A percentile compares a stretch with the other conserved stretches of the same genome.
These are phyloP conservation scores for Norana najaformis DNA, from an alignment of 2,888 invertebrate species.

Conservation along the genomic window DNA sequence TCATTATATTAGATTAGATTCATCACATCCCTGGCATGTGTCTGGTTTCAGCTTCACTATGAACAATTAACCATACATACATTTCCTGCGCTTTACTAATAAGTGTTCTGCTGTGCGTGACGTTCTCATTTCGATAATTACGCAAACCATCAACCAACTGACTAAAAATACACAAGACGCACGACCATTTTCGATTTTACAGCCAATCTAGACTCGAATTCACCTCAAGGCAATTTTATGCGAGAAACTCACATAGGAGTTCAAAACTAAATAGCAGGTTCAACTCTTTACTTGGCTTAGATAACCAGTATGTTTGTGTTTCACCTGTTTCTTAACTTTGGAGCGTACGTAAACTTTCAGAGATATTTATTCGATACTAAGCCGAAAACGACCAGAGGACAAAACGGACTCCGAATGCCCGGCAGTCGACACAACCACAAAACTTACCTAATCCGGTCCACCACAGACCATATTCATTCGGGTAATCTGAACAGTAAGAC, in stretches of 20 bases:
- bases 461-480: background rate
- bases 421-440: background rate
- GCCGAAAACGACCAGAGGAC: background rate
- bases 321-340: background rate
- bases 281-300: background rate
- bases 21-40: too few species aligned
- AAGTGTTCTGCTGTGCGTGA: too few species aligned
- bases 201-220: background rate
- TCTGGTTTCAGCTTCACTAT: too few species aligned
- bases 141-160: too few species aligned
- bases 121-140: too few species aligned
- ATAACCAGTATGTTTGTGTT: background rate
- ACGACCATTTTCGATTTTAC: too few species aligned
- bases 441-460: background rate
- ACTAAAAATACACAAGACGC: too few species aligned
- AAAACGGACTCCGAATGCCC: background rate
- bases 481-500: background rate
- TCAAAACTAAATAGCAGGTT: background rate
- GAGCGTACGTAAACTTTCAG: background rate
- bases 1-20: too few species aligned
- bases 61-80: too few species aligned
- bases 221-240: background rate
- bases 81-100: too few species aligned
- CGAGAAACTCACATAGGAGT: background rate
- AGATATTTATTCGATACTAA: background rate